A percentile compares a stretch with the other conserved stretches of the same genome.
phyloP scores from a whole-genome alignment of 2,888 invertebrate species.

The Ferrisia virgata region DNA sequence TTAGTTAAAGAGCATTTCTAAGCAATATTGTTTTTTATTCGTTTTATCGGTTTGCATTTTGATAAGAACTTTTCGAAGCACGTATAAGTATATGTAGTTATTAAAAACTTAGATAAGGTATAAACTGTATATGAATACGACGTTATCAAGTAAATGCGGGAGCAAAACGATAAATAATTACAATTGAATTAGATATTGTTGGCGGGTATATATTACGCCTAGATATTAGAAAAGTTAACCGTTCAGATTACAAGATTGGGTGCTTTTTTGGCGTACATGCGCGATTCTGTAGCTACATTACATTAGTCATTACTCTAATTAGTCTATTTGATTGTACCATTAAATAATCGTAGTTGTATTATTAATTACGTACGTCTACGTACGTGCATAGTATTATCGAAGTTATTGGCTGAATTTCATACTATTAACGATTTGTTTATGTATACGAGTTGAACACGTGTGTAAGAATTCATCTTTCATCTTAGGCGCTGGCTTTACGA shows the following conservation, averaged over 20 bases:
- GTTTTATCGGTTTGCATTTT: neutral
- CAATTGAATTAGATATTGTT: neutral
- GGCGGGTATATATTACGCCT: neutral
- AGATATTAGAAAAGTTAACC: neutral
- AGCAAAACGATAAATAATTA: slow-evolving; percentile 3
- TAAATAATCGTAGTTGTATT: neutral
- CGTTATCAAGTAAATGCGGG: neutral
- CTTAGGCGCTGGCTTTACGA: neutral
- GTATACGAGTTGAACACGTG: neutral
- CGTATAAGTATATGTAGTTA: neutral
- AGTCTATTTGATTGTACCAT: neutral
- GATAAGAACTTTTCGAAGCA: neutral
- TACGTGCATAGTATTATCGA: neutral
- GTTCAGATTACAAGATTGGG: neutral
- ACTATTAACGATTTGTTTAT: neutral
- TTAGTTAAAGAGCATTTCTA: neutral
- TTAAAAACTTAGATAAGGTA: neutral
- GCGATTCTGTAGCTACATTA: neutral
- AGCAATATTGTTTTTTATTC: neutral
- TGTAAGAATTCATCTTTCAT: neutral
- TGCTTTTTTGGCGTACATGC: neutral
- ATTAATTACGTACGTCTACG: neutral
- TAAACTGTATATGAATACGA: neutral
- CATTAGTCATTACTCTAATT: slow-evolving; percentile 14
- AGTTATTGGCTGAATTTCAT: neutral